These are phyloP conservation scores for Trogon surrucura DNA, from an alignment of 2,113 vertebrate species.

Conservation along the genomic window DNA sequence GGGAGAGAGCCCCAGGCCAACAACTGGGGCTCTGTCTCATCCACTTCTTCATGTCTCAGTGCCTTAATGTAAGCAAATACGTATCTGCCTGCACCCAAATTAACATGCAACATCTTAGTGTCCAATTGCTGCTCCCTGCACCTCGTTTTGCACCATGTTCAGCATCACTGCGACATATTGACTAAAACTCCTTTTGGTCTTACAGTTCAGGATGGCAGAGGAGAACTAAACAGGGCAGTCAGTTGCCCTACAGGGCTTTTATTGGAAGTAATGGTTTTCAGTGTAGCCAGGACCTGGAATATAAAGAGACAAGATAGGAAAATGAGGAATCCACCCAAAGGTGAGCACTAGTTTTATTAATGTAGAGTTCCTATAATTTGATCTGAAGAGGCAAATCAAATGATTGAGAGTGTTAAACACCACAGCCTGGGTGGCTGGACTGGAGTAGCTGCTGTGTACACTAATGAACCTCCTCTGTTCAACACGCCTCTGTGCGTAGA, in stretches of 20 bases:
- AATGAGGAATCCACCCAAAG: background rate
- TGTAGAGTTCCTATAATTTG: background rate
- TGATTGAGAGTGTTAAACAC: background rate
- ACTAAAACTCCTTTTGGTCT: background rate
- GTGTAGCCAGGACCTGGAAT: background rate
- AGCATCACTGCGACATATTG: background rate
- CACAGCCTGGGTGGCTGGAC: background rate
- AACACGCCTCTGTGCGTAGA: background rate
- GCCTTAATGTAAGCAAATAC: background rate
- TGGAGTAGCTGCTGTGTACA: background rate
- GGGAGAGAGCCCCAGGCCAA: background rate
- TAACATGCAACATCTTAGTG: background rate
- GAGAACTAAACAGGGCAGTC: background rate
- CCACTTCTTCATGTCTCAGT: background rate
- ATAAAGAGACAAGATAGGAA: background rate
- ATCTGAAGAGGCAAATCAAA: background rate
- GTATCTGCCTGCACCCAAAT: background rate
- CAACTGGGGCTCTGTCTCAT: background rate
- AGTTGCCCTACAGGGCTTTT: background rate
- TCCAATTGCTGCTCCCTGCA: background rate
- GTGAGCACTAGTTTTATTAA: background rate
- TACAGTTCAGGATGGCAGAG: background rate
- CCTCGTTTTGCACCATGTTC: background rate
- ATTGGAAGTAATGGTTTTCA: background rate
- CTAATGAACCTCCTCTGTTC: background rate